Conservation (phyloP, 1,140 invertebrate genomes). For the Bombus confusus region DNA sequence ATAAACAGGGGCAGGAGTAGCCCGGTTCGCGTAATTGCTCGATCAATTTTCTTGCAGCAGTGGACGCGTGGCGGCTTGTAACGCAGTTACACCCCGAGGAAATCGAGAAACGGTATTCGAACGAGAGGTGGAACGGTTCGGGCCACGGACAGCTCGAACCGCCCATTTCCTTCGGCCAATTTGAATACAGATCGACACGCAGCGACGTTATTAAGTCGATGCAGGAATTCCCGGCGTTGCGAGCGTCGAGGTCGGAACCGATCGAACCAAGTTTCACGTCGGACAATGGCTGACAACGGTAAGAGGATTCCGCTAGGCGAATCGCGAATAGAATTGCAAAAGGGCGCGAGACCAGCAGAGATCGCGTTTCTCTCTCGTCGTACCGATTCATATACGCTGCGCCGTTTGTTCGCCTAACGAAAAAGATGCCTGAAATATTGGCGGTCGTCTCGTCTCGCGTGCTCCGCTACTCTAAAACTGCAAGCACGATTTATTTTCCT, state of each 20-base stretch:
- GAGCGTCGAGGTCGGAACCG: background rate
- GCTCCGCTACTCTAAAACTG: background rate
- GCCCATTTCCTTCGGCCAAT: slow-evolving; percentile 31
- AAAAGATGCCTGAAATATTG: slow-evolving; percentile 3
- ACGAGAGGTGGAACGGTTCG: background rate
- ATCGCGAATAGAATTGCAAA: slow-evolving; percentile 31
- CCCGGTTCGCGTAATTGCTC: slow-evolving; percentile 52
- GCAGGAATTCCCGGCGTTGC: slow-evolving; percentile 37
- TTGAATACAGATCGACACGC: slow-evolving; percentile 48
- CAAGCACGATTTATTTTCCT: slow-evolving; percentile 33
- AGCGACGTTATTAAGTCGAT: slow-evolving; percentile 46
- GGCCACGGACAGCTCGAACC: background rate
- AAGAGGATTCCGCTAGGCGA: slow-evolving; percentile 42
- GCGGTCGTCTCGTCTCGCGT: background rate
- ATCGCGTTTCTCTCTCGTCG: background rate
- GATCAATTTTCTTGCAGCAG: slow-evolving; percentile 58
- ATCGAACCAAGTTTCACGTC: slow-evolving; percentile 31
- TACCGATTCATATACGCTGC: slow-evolving; percentile 22
- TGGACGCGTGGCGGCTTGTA: slow-evolving; percentile 17
- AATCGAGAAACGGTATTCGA: slow-evolving; percentile 22
- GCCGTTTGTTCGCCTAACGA: background rate
- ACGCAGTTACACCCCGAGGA: slow-evolving; percentile 14
- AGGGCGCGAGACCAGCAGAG: background rate
- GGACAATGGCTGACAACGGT: slow-evolving; percentile 36
- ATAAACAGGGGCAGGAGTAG: slow-evolving; percentile 45